Evolutionary conservation across 1,140 invertebrate species (phyloP), one percentile per base, ranked within the genome.

Genomic region (Leptopilina clavipes): DNA sequence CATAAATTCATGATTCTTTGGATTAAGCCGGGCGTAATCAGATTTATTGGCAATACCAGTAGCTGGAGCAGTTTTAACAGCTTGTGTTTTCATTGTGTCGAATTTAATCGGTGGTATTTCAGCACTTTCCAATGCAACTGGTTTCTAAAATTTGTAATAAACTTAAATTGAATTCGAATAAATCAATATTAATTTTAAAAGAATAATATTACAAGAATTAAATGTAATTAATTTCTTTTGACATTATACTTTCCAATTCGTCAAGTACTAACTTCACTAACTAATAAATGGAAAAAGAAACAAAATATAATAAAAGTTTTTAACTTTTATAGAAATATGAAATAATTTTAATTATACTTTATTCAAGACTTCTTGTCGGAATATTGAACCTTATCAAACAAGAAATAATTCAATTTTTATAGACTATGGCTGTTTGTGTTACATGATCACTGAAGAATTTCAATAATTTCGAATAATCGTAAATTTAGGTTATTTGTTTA

Each of bases 101-200:
- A 54, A 85, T 9, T 86, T 80, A 40, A 87, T 79, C 25, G 72
- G 72, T 77, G 79, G 82, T 65, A 48, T 19, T n/a, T 86, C 85
- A n/a, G 70, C 11, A 9, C 44, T 79, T 40, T 84, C 56, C 73
- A 82, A 59, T 37, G 81, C 75, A 37, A 31, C 25, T n/a, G 86
- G 83, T 22, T 78, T 45, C 86, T 87, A 43, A 11, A 82, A 73
- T 18, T n/a, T n/a, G n/a, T n/a, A n/a, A n/a, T n/a, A n/a, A n/a
- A n/a, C n/a, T n/a, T n/a, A n/a, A n/a, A n/a, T n/a, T n/a, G n/a
- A n/a, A n/a, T n/a, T n/a, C n/a, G n/a, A n/a, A n/a, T n/a, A n/a
- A n/a, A n/a, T 76, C 0, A 72, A 65, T 31, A 19, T 44, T 12
- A 43, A 3, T 65, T 72, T 18, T 73, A 19, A 37, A 17, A 17